Base-by-base conservation (phyloP, 2,797 vertebrate genomes). In the Echiichthys vipera region DNA sequence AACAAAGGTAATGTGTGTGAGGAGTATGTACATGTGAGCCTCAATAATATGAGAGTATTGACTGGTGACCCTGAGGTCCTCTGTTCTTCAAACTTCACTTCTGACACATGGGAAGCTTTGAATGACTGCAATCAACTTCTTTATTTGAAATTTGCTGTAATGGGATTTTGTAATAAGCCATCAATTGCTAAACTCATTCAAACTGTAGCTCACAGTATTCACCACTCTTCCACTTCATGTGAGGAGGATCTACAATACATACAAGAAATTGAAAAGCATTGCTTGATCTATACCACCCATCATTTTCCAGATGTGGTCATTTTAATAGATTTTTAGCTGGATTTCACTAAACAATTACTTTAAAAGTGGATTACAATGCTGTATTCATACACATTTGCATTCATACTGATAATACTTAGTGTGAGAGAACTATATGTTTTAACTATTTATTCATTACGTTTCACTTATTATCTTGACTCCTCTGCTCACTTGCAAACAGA, bases 101-200 rank as follows among this genome's bases (percentile, higher is more conserved):
- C 27, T 57, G 7, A 55, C 49, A 66, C 9, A 7, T 9, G 1
- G 36, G 61, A 61, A 32, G 18, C 4, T 8, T 14, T 5, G 6
- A 42, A 30, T 15, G 6, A 17, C 18, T 34, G 47, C 1, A 45
- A 70, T 42, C 25, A 17, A 51, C 64, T 61, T 42, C 53, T 67
- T 40, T 9, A 58, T 71, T 72, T 57, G 12, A 8, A 47, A 49
- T 49, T 18, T 65, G 40, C 42, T 22, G 46, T n/a, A 47, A 59
- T 7, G 27, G 4, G 9, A 43, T 73, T 54, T 55, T 39, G 36
- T 64, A 75, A 83, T 20, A 30, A 1, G n/a, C n/a, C n/a, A n/a
- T n/a, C 18, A 20, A 1, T 61, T 68, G 12, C 47, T n/a, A n/a
- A 63, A 54, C 20, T 0, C 20, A 22, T 27, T 59, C 0, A 8